Evolutionary conservation across 2,888 invertebrate species (phyloP), one percentile per base, ranked within the genome.

Genomic region (Malacosoma neustria): DNA sequence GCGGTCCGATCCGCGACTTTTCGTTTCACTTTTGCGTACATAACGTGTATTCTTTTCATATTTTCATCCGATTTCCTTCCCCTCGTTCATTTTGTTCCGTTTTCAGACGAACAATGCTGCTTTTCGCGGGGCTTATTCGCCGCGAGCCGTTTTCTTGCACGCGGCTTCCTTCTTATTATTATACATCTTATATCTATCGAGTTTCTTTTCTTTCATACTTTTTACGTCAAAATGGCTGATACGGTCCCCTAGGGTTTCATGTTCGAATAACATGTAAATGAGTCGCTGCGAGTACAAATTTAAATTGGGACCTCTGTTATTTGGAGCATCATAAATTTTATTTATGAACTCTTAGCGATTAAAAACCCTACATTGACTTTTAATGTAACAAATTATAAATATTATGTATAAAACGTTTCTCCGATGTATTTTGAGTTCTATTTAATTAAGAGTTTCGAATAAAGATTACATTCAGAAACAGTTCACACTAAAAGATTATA

Each of bases 51-150:
- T 84, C 84, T 81, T 81, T 85, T 84, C 82, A 85, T 87, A 84
- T 85, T 85, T 85, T 82, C 81, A 82, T 85, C 80, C 74, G 84
- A 84, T 82, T 85, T 84, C 82, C 80, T 75, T 79, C 79, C 84
- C 84, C 84, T 79, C 72, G 66, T 65, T 76, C 79, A 72, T 82
- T 81, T 80, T 74, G 79, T 75, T 79, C 72, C 79, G 72, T 81
- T 84, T 79, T 63, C 72, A 81, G 75, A 77, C 80, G 67, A 79
- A 85, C 85, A 85, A 85, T 84, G 67, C 67, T 62, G 74, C 62
- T 73, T 80, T 81, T 76, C 73, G 72, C 74, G 73, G 74, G 75
- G 69, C 71, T 65, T 69, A 69, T 73, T 73, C 72, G 81, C 85
- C 82, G 79, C 82, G 72, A 80, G 81, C 81, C 71, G 74, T 81